Conservation (phyloP, 2,113 vertebrate genomes). For the Dasyornis broadbenti region DNA sequence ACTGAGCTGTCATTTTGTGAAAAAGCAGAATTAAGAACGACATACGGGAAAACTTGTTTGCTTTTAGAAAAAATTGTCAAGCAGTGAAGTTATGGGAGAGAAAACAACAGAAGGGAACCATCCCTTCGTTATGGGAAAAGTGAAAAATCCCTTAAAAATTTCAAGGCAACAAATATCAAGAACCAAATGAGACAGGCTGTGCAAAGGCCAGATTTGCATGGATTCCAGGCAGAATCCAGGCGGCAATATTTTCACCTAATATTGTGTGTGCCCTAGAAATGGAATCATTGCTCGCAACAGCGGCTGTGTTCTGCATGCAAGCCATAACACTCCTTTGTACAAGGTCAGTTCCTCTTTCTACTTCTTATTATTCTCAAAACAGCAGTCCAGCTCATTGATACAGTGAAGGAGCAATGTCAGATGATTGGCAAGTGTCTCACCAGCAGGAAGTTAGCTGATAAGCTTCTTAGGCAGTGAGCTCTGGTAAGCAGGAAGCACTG, state of each 20-base stretch:
- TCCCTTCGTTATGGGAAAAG: neutral
- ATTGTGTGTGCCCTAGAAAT: neutral
- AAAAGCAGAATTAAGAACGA: neutral
- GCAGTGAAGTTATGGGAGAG: neutral
- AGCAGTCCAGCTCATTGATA: slow-evolving; percentile 43
- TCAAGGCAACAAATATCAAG: neutral
- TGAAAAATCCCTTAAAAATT: neutral
- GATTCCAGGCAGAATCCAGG: neutral
- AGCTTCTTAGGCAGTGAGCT: slow-evolving; percentile 61
- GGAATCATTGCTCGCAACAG: neutral
- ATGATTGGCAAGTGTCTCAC: slow-evolving; percentile 50
- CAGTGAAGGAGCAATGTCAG: slow-evolving; percentile 23
- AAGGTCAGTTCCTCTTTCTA: slow-evolving; percentile 34
- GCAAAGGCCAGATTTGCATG: neutral
- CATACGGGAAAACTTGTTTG: neutral
- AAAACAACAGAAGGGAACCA: neutral
- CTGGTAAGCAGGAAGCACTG: slow-evolving; percentile 52
- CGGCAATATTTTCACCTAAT: neutral
- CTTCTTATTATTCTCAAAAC: slow-evolving; percentile 40
- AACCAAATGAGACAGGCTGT: neutral
- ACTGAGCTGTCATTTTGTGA: neutral
- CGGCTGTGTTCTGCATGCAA: neutral
- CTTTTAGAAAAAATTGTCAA: neutral
- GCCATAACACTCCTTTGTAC: neutral
- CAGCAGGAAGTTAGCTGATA: slow-evolving; percentile 62